phyloP scores from a whole-genome alignment of 2,888 invertebrate species.

The Xylocampa areola region DNA sequence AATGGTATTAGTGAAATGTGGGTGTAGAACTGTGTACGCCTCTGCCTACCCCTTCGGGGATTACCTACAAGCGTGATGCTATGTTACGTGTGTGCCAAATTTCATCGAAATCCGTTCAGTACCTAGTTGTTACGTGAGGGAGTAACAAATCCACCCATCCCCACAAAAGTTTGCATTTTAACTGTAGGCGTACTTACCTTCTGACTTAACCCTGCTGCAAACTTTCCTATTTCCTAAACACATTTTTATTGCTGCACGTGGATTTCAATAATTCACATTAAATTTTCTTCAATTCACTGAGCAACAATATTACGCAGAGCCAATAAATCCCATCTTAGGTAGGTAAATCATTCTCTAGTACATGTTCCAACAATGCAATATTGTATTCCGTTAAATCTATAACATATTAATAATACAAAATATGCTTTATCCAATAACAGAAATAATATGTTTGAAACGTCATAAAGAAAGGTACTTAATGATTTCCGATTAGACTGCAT shows the following conservation, averaged over 20 bases:
- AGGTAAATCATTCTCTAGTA: background rate
- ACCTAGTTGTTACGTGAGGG: too few relatives aligned
- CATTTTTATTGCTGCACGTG: slow-evolving; percentile 6
- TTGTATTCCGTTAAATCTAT: background rate
- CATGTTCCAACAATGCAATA: background rate
- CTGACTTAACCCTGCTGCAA: background rate
- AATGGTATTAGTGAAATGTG: too few relatives aligned
- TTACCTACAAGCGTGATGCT: too few relatives aligned
- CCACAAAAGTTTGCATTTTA: too few relatives aligned
- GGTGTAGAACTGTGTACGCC: too few relatives aligned
- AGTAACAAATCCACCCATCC: too few relatives aligned
- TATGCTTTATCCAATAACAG: background rate
- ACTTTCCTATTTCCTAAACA: background rate
- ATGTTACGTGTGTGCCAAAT: too few relatives aligned
- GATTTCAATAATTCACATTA: background rate
- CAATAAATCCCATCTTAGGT: background rate
- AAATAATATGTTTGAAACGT: background rate
- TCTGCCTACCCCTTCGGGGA: too few relatives aligned
- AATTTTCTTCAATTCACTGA: slow-evolving; percentile 9
- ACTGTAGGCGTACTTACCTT: background rate
- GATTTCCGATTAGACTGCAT: background rate
- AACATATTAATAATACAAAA: too few relatives aligned
- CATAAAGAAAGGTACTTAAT: background rate
- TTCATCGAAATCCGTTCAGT: too few relatives aligned
- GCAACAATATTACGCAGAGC: background rate